These are phyloP conservation scores for Parelbella ahira DNA, from an alignment of 2,888 invertebrate species.

Conservation along the genomic window DNA sequence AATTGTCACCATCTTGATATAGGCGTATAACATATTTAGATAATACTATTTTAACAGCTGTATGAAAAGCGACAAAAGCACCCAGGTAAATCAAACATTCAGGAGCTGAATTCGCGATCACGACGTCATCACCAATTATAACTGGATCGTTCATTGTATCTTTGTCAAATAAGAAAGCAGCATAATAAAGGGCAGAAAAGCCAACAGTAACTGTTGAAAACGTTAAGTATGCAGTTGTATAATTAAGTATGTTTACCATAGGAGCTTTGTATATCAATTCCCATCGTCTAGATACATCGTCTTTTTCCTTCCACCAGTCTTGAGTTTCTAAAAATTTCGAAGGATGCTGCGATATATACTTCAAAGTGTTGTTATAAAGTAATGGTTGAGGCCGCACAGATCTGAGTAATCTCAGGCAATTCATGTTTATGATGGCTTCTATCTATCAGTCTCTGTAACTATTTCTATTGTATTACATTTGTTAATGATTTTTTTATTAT, in stretches of 20 bases:
- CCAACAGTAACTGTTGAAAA: conserved; percentile 47
- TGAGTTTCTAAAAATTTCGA: conserved; percentile 57
- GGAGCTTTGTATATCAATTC: conserved; percentile 70
- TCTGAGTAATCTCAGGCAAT: conserved; percentile 45
- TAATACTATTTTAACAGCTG: conserved; percentile 54
- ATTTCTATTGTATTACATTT: too few relatives aligned
- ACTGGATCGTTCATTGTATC: conserved; percentile 52
- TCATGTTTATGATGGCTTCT: conserved; percentile 41
- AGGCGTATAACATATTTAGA: conserved; percentile 64
- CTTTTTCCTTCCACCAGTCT: conserved; percentile 55
- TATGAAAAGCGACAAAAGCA: conserved; percentile 55
- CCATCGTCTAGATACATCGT: conserved; percentile 55
- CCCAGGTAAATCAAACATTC: conserved; percentile 60
- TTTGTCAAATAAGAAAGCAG: conserved; percentile 47
- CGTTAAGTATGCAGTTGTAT: conserved; percentile 51
- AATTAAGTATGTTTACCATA: conserved; percentile 56
- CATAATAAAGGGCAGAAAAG: conserved; percentile 49
- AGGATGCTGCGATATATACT: conserved; percentile 49
- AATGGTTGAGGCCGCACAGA: conserved; percentile 36
- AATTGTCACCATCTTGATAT: conserved; percentile 67
- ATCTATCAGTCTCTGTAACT: too few relatives aligned
- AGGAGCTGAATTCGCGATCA: conserved; percentile 58
- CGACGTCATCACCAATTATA: conserved; percentile 50
- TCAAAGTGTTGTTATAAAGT: conserved; percentile 38
- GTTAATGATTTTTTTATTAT: too few relatives aligned